Conservation (phyloP, 2,888 invertebrate species). For the Hydrotaea cyrtoneurina region DNA sequence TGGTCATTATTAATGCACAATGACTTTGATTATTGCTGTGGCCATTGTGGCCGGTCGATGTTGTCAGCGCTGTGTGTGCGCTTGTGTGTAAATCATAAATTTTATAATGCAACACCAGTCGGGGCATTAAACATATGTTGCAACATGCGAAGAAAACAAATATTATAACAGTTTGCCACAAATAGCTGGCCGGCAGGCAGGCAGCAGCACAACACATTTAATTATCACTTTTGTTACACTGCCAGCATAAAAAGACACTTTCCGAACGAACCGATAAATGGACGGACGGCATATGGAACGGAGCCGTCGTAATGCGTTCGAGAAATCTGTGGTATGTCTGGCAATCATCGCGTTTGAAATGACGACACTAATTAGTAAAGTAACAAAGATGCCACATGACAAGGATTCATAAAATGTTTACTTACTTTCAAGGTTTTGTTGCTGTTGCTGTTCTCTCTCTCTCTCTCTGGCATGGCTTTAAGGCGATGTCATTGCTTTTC, state of each 20-base stretch:
- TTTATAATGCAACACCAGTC: constrained; percentile 66
- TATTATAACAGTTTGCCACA: constrained; percentile 63
- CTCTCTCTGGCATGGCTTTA: neutral
- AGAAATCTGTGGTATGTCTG: constrained; percentile 53
- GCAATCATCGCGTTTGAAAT: constrained; percentile 66
- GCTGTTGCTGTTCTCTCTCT: too few species aligned
- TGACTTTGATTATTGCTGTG: constrained; percentile 37
- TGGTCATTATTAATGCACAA: constrained; percentile 61
- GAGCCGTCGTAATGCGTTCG: constrained; percentile 22
- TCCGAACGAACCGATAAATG: neutral
- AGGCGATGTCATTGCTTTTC: neutral
- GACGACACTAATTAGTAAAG: constrained; percentile 68
- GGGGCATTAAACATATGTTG: constrained; percentile 63
- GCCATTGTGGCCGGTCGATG: neutral
- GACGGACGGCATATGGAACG: neutral
- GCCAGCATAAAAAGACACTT: constrained; percentile 4
- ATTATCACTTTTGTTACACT: constrained; percentile 52
- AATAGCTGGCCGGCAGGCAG: constrained; percentile 1
- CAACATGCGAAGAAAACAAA: constrained; percentile 65
- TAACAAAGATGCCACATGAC: constrained; percentile 68
- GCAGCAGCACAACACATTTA: constrained; percentile 55
- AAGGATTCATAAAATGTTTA: constrained; percentile 64
- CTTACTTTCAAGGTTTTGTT: constrained; percentile 17
- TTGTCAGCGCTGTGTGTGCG: constrained; percentile 40
- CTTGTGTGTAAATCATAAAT: constrained; percentile 49